Evolutionary conservation across 2,888 invertebrate species (phyloP).

Genomic region (Mythimna albipuncta): DNA sequence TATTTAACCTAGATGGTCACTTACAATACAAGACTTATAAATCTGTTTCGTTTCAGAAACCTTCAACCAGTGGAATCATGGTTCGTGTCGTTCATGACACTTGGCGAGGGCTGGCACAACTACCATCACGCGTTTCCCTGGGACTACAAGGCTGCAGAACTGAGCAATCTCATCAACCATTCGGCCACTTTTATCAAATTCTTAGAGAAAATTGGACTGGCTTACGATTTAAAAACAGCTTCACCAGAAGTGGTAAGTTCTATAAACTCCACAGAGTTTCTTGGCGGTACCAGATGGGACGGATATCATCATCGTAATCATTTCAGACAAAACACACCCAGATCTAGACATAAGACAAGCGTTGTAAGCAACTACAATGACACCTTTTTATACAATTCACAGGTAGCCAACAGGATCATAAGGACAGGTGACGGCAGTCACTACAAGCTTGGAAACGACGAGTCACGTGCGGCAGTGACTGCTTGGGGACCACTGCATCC

Average conservation of each 20-base stretch:
- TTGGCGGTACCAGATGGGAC: not conserved
- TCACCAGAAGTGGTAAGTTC: conserved; percentile 79
- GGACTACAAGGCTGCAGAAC: conserved; percentile 97
- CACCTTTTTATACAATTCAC: not conserved
- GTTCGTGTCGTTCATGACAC: conserved; percentile 92
- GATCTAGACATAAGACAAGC: not conserved
- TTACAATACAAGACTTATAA: not conserved
- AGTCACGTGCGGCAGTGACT: conserved; percentile 74
- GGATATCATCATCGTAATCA: not conserved
- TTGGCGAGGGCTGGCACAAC: conserved; percentile 98
- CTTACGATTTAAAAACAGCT: conserved; percentile 91
- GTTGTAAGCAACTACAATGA: not conserved
- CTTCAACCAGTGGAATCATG: conserved; percentile 95
- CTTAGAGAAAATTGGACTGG: conserved; percentile 91
- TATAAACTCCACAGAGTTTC: not conserved
- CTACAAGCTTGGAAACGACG: conserved; percentile 85
- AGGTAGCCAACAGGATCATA: conserved; percentile 90
- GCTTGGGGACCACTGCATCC: conserved; percentile 82
- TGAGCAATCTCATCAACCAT: conserved; percentile 91
- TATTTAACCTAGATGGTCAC: not conserved
- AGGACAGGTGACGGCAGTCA: conserved; percentile 93
- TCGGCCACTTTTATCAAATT: conserved; percentile 92
- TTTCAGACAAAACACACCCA: not conserved
- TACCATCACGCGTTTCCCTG: conserved; percentile 98
- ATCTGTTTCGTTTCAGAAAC: conserved; percentile 84